phyloP scores from a whole-genome alignment of 2,113 vertebrate genomes.

The Echinops telfairi region DNA sequence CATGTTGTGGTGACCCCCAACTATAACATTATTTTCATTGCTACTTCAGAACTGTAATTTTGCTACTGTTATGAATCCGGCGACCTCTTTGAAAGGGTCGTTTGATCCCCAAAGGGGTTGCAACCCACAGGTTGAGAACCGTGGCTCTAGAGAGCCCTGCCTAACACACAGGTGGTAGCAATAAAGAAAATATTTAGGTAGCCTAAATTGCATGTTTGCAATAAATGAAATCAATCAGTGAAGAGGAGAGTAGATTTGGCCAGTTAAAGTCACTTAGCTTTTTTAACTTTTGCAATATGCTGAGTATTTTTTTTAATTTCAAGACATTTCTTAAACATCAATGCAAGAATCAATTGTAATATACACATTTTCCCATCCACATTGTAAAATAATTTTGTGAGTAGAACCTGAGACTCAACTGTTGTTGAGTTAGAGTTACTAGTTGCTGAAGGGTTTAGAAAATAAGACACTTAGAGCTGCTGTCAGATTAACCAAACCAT shows the following conservation, averaged over 20 bases:
- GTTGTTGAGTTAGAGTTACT: neutral
- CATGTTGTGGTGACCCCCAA: too few species aligned
- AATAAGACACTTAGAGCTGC: neutral
- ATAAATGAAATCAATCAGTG: slow-evolving; percentile 50
- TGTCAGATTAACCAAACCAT: neutral
- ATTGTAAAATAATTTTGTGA: slow-evolving; percentile 43
- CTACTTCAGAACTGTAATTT: too few species aligned
- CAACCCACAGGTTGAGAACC: too few species aligned
- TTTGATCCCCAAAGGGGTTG: too few species aligned
- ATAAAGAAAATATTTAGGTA: neutral
- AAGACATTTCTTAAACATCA: slow-evolving; percentile 34
- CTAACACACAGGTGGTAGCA: slow-evolving; percentile 50
- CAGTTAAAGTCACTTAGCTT: slow-evolving; percentile 34
- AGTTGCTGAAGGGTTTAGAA: slow-evolving; percentile 29
- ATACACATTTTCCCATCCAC: neutral
- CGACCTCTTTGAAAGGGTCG: too few species aligned
- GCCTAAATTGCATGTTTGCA: neutral
- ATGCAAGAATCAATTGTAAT: neutral
- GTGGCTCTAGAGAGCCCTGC: too few species aligned
- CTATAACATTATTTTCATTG: too few species aligned
- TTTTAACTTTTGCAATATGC: slow-evolving; percentile 38
- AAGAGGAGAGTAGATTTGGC: slow-evolving; percentile 36
- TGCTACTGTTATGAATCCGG: too few species aligned
- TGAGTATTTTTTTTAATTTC: slow-evolving; percentile 42
- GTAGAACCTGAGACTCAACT: neutral